These are phyloP conservation scores for Platycnemis pennipes DNA, from an alignment of 2,888 invertebrate species.

Conservation along the genomic window DNA sequence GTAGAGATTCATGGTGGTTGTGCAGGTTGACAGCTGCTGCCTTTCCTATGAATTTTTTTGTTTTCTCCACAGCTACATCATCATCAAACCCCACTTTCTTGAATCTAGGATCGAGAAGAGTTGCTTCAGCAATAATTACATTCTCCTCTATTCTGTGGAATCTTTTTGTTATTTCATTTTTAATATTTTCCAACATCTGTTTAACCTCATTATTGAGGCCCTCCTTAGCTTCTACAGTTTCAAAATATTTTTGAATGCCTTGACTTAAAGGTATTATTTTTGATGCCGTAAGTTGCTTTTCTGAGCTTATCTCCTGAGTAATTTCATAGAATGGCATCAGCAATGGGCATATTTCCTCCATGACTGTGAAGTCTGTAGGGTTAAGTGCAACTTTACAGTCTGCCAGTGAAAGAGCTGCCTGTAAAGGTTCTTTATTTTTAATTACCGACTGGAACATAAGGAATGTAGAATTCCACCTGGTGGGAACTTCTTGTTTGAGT, in stretches of 20 bases:
- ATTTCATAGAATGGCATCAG: background rate
- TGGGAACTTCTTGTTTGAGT: background rate
- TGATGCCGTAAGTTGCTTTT: background rate
- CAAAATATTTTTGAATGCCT: background rate
- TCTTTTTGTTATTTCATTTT: background rate
- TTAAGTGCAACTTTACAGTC: background rate
- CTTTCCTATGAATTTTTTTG: background rate
- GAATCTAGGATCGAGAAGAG: background rate
- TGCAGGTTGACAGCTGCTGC: background rate
- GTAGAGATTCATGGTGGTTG: background rate
- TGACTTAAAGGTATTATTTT: background rate
- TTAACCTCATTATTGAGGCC: background rate
- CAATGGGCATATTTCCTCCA: background rate
- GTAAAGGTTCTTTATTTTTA: background rate
- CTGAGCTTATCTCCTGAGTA: background rate
- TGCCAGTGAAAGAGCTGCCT: background rate
- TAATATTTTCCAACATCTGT: background rate
- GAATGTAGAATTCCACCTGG: background rate
- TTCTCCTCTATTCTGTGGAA: background rate
- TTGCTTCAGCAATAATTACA: background rate
- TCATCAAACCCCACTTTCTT: background rate
- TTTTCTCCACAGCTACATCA: background rate
- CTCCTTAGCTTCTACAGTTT: background rate
- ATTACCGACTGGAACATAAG: background rate
- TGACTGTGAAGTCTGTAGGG: background rate